phyloP scores from a whole-genome alignment of 2,797 vertebrate species.

The Melopsittacus undulatus region DNA sequence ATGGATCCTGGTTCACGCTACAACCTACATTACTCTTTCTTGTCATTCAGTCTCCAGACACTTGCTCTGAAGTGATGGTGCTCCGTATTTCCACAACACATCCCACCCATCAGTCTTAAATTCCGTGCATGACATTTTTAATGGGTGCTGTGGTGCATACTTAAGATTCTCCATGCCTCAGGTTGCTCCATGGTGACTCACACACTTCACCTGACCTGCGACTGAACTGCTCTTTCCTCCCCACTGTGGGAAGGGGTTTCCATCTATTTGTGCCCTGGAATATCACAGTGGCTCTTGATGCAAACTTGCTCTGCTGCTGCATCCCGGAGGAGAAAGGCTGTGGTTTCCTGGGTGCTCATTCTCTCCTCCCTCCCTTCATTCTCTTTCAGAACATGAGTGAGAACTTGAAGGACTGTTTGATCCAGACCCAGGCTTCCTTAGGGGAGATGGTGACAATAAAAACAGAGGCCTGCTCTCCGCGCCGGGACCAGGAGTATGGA shows the following conservation, averaged over 20 bases:
- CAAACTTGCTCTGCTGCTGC: rapidly evolving
- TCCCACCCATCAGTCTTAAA: neutral
- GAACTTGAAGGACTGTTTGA: slow-evolving; percentile 81
- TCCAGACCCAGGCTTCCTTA: slow-evolving; percentile 77
- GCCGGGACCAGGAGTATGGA: slow-evolving; percentile 78
- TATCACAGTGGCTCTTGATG: neutral
- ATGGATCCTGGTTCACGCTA: neutral
- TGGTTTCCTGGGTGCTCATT: slow-evolving; percentile 28
- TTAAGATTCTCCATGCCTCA: neutral
- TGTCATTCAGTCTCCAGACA: neutral
- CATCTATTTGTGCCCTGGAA: neutral
- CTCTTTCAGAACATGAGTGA: slow-evolving; percentile 81
- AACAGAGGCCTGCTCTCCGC: slow-evolving; percentile 78
- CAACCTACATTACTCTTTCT: neutral
- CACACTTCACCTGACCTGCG: neutral
- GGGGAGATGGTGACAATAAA: slow-evolving; percentile 82
- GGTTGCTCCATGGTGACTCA: neutral
- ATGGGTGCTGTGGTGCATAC: neutral
- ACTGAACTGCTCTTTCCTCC: slow-evolving; percentile 52
- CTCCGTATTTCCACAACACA: neutral
- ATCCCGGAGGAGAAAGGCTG: neutral
- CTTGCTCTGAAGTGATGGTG: neutral
- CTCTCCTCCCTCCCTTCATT: slow-evolving; percentile 23
- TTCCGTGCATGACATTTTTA: neutral
- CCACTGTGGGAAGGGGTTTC: neutral